Evolutionary conservation across 1,140 invertebrate genomes (phyloP).

Genomic region (Zelostemma sp.): DNA sequence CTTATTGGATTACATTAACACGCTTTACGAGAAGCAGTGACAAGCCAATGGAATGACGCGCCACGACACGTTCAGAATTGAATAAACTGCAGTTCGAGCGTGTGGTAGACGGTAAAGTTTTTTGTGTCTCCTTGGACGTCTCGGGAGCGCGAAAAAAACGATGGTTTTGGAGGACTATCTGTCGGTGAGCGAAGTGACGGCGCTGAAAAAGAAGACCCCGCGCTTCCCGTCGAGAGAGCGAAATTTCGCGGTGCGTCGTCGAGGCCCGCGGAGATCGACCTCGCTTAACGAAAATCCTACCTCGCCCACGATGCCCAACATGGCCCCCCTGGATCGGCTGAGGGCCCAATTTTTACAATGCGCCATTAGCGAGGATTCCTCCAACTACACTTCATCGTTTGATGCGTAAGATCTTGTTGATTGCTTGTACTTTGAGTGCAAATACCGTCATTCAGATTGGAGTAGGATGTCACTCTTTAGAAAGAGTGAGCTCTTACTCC

Average conservation of each 20-base stretch:
- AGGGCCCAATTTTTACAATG: constrained; percentile 26
- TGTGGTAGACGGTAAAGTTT: not conserved
- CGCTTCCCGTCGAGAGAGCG: constrained; percentile 78
- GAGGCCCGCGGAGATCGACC: constrained; percentile 43
- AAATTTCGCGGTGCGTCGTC: constrained; percentile 74
- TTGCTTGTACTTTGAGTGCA: too few species aligned
- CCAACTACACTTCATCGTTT: constrained; percentile 20
- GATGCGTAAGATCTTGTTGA: constrained; percentile 49
- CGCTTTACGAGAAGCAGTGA: constrained; percentile 31
- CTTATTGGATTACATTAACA: constrained; percentile 55
- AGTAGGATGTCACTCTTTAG: too few species aligned
- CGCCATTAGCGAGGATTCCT: constrained; percentile 31
- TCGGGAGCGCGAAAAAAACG: not conserved
- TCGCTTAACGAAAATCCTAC: constrained; percentile 33
- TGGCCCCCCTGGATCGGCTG: constrained; percentile 30
- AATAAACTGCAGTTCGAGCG: not conserved
- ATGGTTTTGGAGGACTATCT: constrained; percentile 66
- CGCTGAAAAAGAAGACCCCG: constrained; percentile 71
- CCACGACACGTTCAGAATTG: not conserved
- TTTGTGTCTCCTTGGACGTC: not conserved
- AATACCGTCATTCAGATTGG: too few species aligned
- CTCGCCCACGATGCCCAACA: too few species aligned
- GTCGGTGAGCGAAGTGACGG: constrained; percentile 67
- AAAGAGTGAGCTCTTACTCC: too few species aligned
- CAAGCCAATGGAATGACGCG: too few species aligned